phyloP scores from a whole-genome alignment of 2,797 vertebrate genomes.

The Choloepus didactylus region DNA sequence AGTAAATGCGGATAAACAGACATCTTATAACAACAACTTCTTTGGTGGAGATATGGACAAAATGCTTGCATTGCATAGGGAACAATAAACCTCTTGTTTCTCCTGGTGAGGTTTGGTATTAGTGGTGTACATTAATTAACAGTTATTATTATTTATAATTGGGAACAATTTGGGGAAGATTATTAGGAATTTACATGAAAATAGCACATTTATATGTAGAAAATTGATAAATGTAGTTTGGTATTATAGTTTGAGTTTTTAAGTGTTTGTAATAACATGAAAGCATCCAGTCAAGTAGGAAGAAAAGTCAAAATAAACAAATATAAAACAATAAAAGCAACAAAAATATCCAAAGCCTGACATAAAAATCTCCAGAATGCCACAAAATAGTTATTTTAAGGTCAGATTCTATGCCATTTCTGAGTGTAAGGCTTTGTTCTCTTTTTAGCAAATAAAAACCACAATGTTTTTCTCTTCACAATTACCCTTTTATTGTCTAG shows the following conservation, averaged over 20 bases:
- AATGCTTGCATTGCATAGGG: background rate
- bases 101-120: background rate
- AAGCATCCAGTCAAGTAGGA: background rate
- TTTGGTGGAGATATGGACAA: background rate
- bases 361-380: background rate
- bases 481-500: background rate
- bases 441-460: slow-evolving; percentile 11
- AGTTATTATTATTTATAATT: background rate
- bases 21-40: background rate
- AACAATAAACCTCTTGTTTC: background rate
- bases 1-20: fast-evolving
- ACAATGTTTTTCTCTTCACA: background rate
- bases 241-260: slow-evolving; percentile 28
- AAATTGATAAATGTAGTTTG: background rate
- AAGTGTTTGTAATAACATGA: background rate
- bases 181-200: background rate
- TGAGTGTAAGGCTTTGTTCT: background rate
- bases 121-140: background rate
- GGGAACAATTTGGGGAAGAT: background rate
- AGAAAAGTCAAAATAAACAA: background rate
- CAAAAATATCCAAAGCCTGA: background rate
- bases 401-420: background rate
- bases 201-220: background rate
- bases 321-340: slow-evolving; percentile 9
- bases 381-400: background rate